Percentiles rank a stretch among this genome's conserved stretches.
These are phyloP conservation scores for Channa striata DNA, from an alignment of 2,797 vertebrate genomes.

Conservation along the genomic window DNA sequence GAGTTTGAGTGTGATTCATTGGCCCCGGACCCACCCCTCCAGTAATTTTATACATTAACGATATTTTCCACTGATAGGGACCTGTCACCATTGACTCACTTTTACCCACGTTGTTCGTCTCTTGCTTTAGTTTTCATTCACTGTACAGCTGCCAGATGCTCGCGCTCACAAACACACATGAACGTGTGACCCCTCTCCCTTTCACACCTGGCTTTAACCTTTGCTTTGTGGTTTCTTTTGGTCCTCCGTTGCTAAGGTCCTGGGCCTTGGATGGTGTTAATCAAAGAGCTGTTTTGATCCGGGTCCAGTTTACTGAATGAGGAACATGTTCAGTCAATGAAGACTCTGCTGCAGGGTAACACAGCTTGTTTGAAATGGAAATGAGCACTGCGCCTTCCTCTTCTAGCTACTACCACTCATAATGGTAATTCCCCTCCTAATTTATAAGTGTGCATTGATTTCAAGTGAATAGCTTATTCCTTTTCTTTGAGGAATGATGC, in stretches of 20 bases:
- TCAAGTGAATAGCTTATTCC: slow-evolving; percentile 59
- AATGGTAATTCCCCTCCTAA: slow-evolving; percentile 69
- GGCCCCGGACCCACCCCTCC: too few relatives aligned
- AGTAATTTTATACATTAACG: too few relatives aligned
- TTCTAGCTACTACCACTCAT: slow-evolving; percentile 50
- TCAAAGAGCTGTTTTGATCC: slow-evolving; percentile 83
- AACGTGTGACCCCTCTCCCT: slow-evolving; percentile 2
- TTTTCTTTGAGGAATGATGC: slow-evolving; percentile 38
- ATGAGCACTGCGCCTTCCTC: slow-evolving; percentile 77
- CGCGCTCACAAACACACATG: neutral
- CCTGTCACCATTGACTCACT: neutral
- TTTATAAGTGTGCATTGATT: slow-evolving; percentile 61
- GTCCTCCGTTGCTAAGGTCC: slow-evolving; percentile 53
- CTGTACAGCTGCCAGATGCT: neutral
- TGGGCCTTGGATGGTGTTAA: slow-evolving; percentile 59
- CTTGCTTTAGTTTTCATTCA: slow-evolving; percentile 14
- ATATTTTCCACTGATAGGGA: slow-evolving; percentile 12
- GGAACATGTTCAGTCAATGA: slow-evolving; percentile 82
- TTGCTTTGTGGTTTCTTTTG: slow-evolving; percentile 60
- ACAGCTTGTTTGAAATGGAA: slow-evolving; percentile 84
- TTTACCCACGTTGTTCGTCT: neutral
- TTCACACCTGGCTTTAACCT: slow-evolving; percentile 62
- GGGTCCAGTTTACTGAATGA: slow-evolving; percentile 82
- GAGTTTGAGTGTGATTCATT: too few relatives aligned
- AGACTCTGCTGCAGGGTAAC: slow-evolving; percentile 77